Percentiles rank a stretch among this genome's conserved stretches.
Conservation (phyloP, 23 tunicate species). For the Trididemnum clinides region DNA sequence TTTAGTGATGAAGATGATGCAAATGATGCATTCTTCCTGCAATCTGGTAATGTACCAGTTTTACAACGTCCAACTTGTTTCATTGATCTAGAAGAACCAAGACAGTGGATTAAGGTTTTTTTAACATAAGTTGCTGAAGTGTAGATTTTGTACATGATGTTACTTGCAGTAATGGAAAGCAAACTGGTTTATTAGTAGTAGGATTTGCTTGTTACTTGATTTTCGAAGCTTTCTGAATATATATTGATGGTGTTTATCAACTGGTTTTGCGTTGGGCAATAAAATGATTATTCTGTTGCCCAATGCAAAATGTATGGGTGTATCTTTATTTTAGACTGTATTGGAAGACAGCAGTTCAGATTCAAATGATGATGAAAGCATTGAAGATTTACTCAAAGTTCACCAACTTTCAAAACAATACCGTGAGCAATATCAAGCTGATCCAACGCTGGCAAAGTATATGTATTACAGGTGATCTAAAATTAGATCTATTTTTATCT, state of each 20-base stretch:
- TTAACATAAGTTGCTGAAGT: no score
- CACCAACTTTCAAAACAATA: neutral
- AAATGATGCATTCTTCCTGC: neutral
- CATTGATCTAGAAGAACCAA: neutral
- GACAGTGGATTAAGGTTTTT: conserved; percentile 23
- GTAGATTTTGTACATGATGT: no score
- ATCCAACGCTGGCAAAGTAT: conserved; percentile 30
- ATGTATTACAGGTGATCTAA: conserved; percentile 53
- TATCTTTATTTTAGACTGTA: conserved; percentile 14
- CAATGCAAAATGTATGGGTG: no score
- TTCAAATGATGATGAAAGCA: conserved; percentile 27
- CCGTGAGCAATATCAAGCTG: conserved; percentile 12
- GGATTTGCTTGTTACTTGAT: no score
- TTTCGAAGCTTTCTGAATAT: neutral
- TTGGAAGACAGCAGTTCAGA: conserved; percentile 23
- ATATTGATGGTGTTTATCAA: neutral
- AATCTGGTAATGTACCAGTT: neutral
- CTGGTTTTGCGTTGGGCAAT: no score
- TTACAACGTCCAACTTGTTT: neutral
- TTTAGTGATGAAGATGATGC: conserved; percentile 8
- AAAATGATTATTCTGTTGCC: no score
- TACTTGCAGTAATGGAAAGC: no score
- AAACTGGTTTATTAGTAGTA: no score
- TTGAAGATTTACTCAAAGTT: neutral
- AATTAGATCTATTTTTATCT: no score